These are phyloP conservation scores for Sphaerophoria rueppellii DNA, from an alignment of 2,888 invertebrate species.

Conservation along the genomic window DNA sequence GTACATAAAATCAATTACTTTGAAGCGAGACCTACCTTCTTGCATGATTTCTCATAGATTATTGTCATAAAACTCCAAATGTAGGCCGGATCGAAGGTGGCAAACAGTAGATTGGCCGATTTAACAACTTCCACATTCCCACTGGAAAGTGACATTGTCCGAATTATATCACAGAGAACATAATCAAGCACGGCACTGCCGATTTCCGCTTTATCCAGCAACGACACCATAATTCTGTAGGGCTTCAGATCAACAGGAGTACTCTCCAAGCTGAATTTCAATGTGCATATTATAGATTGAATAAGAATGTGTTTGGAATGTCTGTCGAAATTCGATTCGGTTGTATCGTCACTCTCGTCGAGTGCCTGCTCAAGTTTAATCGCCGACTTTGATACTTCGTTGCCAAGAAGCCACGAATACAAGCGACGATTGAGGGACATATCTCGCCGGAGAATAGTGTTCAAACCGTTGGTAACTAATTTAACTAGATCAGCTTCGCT, in stretches of 20 bases:
- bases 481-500: conserved; percentile 87
- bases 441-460: conserved; percentile 90
- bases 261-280: conserved; percentile 84
- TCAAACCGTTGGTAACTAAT: conserved; percentile 88
- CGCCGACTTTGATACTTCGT: conserved; percentile 84
- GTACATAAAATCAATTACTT: too few relatives aligned
- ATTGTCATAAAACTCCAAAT: conserved; percentile 91
- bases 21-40: conserved; percentile 75
- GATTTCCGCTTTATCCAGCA: conserved; percentile 94
- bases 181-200: conserved; percentile 90
- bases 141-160: conserved; percentile 84
- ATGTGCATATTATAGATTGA: conserved; percentile 85
- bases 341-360: conserved; percentile 54
- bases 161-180: conserved; percentile 90
- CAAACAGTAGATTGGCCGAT: conserved; percentile 92
- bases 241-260: conserved; percentile 86
- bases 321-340: conserved; percentile 85
- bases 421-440: conserved; percentile 94
- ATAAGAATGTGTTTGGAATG: conserved; percentile 87
- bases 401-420: conserved; percentile 92
- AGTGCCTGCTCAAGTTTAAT: conserved; percentile 75
- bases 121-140: conserved; percentile 88
- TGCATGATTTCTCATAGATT: conserved; percentile 85
- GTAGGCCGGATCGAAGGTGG: conserved; percentile 91
- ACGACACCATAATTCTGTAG: conserved; percentile 90